Percentiles rank a stretch among this genome's conserved stretches.
phyloP scores from a whole-genome alignment of 1,140 invertebrate species.

The Dendroctonus valens region DNA sequence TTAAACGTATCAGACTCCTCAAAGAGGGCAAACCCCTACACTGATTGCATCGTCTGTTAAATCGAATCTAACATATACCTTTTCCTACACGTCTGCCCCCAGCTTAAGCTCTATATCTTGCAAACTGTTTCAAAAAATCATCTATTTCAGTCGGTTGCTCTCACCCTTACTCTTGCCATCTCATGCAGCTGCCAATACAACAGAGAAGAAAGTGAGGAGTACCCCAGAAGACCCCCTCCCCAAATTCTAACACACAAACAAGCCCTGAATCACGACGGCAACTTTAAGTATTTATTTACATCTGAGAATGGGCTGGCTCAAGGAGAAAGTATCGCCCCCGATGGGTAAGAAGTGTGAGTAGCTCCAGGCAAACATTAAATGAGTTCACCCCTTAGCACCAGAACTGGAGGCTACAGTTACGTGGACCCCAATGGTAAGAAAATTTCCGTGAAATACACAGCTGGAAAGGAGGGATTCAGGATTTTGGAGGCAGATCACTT shows the following conservation, averaged over 20 bases:
- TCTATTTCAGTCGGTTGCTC: no score
- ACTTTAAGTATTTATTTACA: slow-evolving; percentile 63
- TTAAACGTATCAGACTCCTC: no score
- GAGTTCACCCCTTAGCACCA: slow-evolving; percentile 36
- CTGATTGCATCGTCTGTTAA: no score
- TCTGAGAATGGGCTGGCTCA: slow-evolving; percentile 66
- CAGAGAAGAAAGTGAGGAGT: slow-evolving; percentile 29
- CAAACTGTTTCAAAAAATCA: no score
- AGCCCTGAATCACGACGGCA: slow-evolving; percentile 55
- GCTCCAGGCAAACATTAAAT: neutral
- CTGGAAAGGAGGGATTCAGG: slow-evolving; percentile 65
- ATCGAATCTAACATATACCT: no score
- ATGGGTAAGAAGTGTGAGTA: slow-evolving; percentile 50
- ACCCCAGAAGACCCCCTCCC: slow-evolving; percentile 42
- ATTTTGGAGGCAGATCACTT: slow-evolving; percentile 55
- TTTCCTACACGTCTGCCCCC: no score
- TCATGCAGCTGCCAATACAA: slow-evolving; percentile 29
- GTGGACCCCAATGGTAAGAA: slow-evolving; percentile 54
- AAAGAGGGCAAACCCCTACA: no score
- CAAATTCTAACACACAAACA: slow-evolving; percentile 49
- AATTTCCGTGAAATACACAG: slow-evolving; percentile 63
- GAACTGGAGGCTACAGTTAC: slow-evolving; percentile 59
- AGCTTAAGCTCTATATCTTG: no score
- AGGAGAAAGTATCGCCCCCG: slow-evolving; percentile 62
- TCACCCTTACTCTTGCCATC: slow-evolving; percentile 8